These are phyloP conservation scores for Syngnathus acus DNA, from an alignment of 2,797 vertebrate species.

Conservation along the genomic window DNA sequence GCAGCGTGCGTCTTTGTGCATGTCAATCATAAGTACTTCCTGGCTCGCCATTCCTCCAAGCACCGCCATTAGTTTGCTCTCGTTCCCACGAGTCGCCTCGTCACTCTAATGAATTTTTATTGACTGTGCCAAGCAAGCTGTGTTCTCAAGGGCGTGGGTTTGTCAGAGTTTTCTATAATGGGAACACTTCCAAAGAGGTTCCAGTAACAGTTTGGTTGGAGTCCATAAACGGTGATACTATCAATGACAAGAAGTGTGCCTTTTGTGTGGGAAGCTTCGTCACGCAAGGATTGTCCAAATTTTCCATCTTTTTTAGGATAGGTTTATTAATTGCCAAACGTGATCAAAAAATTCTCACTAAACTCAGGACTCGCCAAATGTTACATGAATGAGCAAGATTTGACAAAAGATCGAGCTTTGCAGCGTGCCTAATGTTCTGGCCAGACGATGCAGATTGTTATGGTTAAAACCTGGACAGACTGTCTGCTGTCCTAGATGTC, in stretches of 20 bases:
- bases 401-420: too few relatives aligned
- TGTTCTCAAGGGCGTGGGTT: background rate
- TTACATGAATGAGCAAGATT: too few relatives aligned
- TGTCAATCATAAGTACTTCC: slow-evolving; percentile 6
- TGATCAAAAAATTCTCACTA: too few relatives aligned
- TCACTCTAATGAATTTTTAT: background rate
- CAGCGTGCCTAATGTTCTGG: background rate
- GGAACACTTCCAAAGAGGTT: background rate
- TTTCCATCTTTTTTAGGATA: background rate
- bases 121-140: background rate
- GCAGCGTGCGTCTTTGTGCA: slow-evolving; percentile 18
- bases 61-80: background rate
- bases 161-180: background rate
- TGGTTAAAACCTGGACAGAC: background rate
- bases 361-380: too few relatives aligned
- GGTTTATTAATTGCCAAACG: background rate
- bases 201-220: background rate
- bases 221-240: background rate
- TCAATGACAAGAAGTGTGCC: background rate
- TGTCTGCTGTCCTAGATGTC: background rate
- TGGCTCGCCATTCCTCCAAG: background rate
- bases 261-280: background rate
- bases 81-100: background rate
- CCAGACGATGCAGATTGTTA: background rate
- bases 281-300: background rate